phyloP scores from a whole-genome alignment of 2,888 invertebrate genomes.

The Monochamus alternatus region DNA sequence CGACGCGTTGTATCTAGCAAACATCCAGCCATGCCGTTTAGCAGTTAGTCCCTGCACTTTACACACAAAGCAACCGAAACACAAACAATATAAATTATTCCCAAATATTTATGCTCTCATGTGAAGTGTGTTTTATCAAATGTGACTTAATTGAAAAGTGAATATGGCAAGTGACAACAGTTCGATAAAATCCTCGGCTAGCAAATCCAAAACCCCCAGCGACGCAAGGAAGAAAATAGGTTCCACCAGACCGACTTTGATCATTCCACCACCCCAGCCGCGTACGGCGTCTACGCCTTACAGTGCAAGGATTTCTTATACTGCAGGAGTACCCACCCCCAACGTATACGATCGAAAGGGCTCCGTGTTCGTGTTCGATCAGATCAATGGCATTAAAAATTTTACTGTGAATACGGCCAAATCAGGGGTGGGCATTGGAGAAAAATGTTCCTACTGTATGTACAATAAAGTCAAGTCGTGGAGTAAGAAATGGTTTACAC shows the following conservation, averaged over 20 bases:
- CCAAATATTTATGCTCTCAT: neutral
- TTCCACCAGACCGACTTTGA: constrained; percentile 57
- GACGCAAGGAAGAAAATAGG: constrained; percentile 47
- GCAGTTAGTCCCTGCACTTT: constrained; percentile 23
- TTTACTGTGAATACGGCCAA: constrained; percentile 82
- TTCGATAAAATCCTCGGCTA: constrained; percentile 43
- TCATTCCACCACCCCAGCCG: constrained; percentile 59
- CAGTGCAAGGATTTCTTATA: constrained; percentile 23
- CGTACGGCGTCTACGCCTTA: constrained; percentile 37
- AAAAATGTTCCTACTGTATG: constrained; percentile 86
- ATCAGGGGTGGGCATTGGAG: constrained; percentile 87
- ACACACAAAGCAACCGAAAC: constrained; percentile 7
- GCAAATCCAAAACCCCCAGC: constrained; percentile 35
- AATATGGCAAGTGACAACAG: constrained; percentile 47
- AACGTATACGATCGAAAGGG: constrained; percentile 73
- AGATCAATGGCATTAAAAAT: constrained; percentile 85
- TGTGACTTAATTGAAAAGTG: constrained; percentile 25
- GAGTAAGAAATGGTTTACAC: constrained; percentile 91
- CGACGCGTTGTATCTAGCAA: constrained; percentile 38
- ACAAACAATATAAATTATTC: constrained; percentile 19
- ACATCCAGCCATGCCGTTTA: constrained; percentile 31
- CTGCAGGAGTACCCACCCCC: constrained; percentile 37
- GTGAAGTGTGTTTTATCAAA: constrained; percentile 17
- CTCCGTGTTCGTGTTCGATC: constrained; percentile 85
- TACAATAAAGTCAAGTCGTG: constrained; percentile 84